Base-by-base conservation (phyloP, 2,113 vertebrate genomes). In the Leptocoma aspasia region DNA sequence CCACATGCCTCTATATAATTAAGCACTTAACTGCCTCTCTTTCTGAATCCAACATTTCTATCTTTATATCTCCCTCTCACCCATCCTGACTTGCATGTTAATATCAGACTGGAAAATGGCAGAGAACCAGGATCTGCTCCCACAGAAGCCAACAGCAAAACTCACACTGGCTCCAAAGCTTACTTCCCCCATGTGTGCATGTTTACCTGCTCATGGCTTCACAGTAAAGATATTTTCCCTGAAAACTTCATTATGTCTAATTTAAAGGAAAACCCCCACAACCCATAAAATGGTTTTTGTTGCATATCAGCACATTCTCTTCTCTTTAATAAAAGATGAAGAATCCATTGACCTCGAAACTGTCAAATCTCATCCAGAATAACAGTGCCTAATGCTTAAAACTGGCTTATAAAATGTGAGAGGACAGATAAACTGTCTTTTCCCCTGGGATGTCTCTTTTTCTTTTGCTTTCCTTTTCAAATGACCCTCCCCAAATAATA, bases 41-140 rank as follows among this genome's bases (percentile, higher is more conserved):
- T 91, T 97, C 83, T 95, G 81, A 97, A 88, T 77, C 94, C 90
- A 95, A 87, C 57, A 35, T 91, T 79, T 94, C 45, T 81, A 59
- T 85, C 79, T 94, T 93, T 86, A 70, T 73, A 50, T 89, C 35
- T 89, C 59, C 6, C 61, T 79, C 54, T 78, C 66, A 92, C 26
- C 30, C 64, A 90, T 81, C 96, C 96, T 98, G 96, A 97, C 96
- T 94, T 92, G 96, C 96, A 98, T 98, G 87, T 96, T 97, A 98
- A 98, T 97, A 79, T 94, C 68, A 64, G 60, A 50, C 31, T 37
- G 64, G 37, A 87, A 97, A 87, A 75, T 49, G 69, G 45, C 45
- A 90, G 69, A 90, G 69, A 95, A 90, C 24, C 61, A 93, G 76
- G 44, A 14, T 64, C 42, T 83, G 61, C 47, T 73, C 49, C 66